These are phyloP conservation scores for Argyrosomus japonicus DNA, from an alignment of 2,113 vertebrate genomes.

Conservation along the genomic window DNA sequence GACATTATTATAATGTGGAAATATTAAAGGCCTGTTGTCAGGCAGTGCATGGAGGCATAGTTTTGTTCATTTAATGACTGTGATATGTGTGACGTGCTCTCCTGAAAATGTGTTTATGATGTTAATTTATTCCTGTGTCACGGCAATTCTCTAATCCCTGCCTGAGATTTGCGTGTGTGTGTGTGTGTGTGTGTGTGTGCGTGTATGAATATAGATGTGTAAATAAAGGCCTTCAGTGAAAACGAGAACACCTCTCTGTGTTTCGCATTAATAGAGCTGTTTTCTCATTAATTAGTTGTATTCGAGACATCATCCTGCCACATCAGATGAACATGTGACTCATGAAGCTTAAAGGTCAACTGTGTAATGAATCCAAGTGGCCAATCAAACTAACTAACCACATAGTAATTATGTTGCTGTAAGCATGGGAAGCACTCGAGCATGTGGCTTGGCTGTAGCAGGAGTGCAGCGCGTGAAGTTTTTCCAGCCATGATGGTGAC, in stretches of 20 bases:
- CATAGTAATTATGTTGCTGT: background rate
- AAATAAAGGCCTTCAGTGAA: conserved; percentile 44
- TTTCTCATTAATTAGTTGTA: background rate
- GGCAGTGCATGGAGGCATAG: conserved; percentile 29
- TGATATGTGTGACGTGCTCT: conserved; percentile 9
- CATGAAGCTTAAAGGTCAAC: conserved; percentile 1
- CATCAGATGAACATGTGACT: background rate
- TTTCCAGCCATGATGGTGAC: background rate
- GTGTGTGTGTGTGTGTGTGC: background rate
- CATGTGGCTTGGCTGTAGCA: background rate
- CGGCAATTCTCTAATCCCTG: conserved; percentile 2
- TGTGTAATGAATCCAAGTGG: background rate
- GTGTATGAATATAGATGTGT: background rate
- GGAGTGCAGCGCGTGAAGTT: too few species aligned
- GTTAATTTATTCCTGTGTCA: conserved; percentile 38
- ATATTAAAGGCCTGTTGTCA: background rate
- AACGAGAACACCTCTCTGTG: background rate
- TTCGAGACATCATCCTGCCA: background rate
- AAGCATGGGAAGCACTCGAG: background rate
- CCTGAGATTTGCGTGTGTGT: background rate
- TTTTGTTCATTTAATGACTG: conserved; percentile 33
- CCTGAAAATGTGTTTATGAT: conserved; percentile 18
- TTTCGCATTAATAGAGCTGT: background rate
- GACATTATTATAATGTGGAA: background rate
- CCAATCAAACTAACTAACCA: background rate